These are phyloP conservation scores for Nothura maculosa DNA, from an alignment of 2,797 vertebrate genomes.

Conservation along the genomic window DNA sequence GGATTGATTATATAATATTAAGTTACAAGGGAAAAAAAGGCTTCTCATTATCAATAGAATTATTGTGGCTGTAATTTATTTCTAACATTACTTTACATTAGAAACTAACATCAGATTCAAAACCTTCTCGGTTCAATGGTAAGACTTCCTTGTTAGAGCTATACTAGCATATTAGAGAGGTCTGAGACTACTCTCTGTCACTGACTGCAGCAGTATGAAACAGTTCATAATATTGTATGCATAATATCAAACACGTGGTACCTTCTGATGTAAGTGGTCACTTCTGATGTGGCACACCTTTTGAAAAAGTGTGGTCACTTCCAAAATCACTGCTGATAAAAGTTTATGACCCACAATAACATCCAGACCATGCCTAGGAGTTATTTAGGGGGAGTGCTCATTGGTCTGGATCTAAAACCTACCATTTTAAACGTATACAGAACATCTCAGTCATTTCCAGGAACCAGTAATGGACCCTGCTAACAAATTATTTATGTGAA, in stretches of 20 bases:
- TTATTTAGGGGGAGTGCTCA: accelerated
- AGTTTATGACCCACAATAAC: neutral
- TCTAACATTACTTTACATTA: neutral
- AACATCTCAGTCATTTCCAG: neutral
- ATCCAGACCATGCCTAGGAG: neutral
- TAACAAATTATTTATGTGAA: neutral
- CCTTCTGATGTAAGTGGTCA: neutral
- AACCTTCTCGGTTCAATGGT: neutral
- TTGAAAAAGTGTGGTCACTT: neutral
- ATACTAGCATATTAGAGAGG: neutral
- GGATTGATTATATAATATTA: neutral
- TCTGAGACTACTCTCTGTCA: neutral
- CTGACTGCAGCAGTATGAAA: neutral
- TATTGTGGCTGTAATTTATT: neutral
- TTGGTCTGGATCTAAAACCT: neutral
- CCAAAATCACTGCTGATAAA: neutral
- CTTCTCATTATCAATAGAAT: neutral
- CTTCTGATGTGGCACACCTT: no score
- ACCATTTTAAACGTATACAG: neutral
- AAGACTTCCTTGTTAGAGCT: neutral
- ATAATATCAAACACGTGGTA: neutral
- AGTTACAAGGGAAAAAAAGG: neutral
- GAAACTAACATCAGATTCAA: neutral
- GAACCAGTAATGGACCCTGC: neutral
- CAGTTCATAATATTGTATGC: neutral